A percentile compares a stretch with the other conserved stretches of the same genome.
Evolutionary conservation across 2,797 vertebrate species (phyloP).

Genomic region (Schizopygopsis pylzovi): DNA sequence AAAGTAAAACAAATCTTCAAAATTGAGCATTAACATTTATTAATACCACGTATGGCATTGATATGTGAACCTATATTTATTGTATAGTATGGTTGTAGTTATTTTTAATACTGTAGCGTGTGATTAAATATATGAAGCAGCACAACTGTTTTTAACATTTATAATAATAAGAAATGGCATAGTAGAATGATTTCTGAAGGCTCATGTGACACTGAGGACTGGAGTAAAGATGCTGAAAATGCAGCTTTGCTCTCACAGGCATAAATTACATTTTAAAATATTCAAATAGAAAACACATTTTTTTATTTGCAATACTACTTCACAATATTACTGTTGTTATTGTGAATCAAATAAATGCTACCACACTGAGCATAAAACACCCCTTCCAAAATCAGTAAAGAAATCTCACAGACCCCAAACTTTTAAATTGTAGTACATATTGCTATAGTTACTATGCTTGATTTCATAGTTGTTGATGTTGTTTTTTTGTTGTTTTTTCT

Average conservation of each 20-base stretch:
- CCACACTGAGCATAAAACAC: not conserved
- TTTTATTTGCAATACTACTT: not conserved
- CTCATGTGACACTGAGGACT: no score
- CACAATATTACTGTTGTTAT: not conserved
- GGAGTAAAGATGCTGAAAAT: no score
- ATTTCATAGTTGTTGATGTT: not conserved
- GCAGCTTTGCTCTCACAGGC: no score
- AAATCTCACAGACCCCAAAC: not conserved
- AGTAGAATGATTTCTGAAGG: not conserved
- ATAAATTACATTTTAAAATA: not conserved
- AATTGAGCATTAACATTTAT: not conserved
- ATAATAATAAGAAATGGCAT: not conserved
- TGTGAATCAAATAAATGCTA: not conserved
- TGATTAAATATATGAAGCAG: not conserved
- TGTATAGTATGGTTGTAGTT: not conserved
- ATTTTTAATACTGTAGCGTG: no score
- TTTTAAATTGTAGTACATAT: not conserved
- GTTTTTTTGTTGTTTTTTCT: not conserved
- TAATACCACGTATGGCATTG: not conserved
- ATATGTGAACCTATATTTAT: not conserved
- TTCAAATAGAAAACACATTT: not conserved
- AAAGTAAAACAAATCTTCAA: not conserved
- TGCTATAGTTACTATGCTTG: not conserved
- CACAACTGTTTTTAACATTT: not conserved
- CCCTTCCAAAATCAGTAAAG: not conserved